Conservation (phyloP, 2,113 vertebrate species). For the Dasyornis broadbenti region DNA sequence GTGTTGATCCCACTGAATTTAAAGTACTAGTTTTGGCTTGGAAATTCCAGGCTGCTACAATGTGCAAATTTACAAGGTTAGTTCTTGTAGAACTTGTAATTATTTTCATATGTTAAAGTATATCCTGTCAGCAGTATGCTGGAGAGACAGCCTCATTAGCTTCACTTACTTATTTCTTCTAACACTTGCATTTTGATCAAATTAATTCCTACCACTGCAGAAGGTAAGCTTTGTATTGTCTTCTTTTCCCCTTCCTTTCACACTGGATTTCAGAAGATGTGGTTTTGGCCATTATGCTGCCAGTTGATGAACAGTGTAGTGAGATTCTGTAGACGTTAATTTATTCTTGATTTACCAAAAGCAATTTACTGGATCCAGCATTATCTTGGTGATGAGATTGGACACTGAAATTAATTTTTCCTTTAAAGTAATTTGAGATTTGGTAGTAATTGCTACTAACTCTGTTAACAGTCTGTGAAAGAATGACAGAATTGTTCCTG, state of each 20-base stretch:
- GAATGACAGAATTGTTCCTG: background rate
- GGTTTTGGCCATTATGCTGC: background rate
- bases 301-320: background rate
- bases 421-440: background rate
- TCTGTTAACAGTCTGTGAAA: background rate
- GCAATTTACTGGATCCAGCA: background rate
- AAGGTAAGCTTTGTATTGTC: background rate
- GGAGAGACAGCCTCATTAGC: background rate
- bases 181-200: background rate
- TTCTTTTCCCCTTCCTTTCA: background rate
- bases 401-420: background rate
- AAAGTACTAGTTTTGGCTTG: conserved; percentile 95
- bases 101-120: conserved; percentile 48
- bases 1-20: conserved; percentile 97
- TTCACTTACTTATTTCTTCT: background rate
- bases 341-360: background rate
- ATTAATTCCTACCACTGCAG: background rate
- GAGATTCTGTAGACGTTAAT: background rate
- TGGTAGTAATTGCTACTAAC: background rate
- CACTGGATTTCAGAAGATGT: background rate
- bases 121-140: conserved; percentile 13
- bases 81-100: conserved; percentile 59
- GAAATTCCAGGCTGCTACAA: conserved; percentile 99
- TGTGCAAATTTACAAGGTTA: conserved; percentile 99
- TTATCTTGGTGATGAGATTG: background rate